Conservation (phyloP, 2,797 vertebrate species). For the Schizopygopsis pylzovi region DNA sequence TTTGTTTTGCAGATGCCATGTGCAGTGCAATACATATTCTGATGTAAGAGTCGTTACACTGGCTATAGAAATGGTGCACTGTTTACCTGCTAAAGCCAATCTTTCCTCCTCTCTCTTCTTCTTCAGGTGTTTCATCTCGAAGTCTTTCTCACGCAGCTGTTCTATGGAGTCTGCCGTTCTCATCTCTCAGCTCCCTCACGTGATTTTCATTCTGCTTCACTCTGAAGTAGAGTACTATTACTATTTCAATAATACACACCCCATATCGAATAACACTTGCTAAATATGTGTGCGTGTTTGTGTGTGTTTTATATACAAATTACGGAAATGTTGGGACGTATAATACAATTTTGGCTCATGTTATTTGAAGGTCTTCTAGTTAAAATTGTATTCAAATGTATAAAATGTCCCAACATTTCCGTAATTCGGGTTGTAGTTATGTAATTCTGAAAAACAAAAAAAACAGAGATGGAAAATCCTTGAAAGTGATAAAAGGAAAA, state of each 20-base stretch:
- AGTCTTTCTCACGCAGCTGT: constrained; percentile 88
- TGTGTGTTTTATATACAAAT: too few relatives aligned
- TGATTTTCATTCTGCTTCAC: constrained; percentile 77
- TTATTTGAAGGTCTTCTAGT: too few relatives aligned
- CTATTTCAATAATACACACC: background rate
- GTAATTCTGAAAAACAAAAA: background rate
- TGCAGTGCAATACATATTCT: background rate
- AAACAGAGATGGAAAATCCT: background rate
- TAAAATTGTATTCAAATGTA: too few relatives aligned
- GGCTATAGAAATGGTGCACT: background rate
- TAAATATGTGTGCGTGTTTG: background rate
- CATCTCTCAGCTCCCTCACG: constrained; percentile 84
- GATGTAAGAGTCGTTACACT: background rate
- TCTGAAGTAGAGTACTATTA: constrained; percentile 65
- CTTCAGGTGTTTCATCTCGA: constrained; percentile 88
- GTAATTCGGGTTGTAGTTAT: background rate
- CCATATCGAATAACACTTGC: background rate
- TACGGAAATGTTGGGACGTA: too few relatives aligned
- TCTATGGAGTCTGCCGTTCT: constrained; percentile 89
- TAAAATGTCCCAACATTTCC: too few relatives aligned
- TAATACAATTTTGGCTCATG: too few relatives aligned
- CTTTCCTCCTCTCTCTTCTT: constrained; percentile 86
- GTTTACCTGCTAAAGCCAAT: constrained; percentile 83
- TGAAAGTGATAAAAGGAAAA: background rate
- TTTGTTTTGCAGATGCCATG: background rate